Conservation (phyloP, 2,113 vertebrate species). For the Chamaea fasciata region DNA sequence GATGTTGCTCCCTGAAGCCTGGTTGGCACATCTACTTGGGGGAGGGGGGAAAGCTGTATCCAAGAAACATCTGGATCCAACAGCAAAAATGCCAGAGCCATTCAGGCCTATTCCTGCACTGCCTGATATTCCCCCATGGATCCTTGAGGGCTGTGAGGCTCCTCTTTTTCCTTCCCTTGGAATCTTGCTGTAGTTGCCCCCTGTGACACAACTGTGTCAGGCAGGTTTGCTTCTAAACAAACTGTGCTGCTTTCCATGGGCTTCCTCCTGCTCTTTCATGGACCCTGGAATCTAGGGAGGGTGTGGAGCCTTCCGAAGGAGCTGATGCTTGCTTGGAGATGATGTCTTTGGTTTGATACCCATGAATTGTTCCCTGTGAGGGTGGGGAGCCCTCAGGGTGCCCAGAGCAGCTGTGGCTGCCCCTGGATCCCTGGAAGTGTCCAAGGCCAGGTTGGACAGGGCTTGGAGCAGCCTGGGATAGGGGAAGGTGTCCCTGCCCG, state of each 20-base stretch:
- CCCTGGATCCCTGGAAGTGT: background rate
- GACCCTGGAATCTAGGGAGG: background rate
- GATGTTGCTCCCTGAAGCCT: background rate
- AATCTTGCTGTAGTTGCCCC: background rate
- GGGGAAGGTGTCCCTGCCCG: background rate
- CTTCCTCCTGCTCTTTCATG: background rate
- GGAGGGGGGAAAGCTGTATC: background rate
- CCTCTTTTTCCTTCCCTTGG: background rate
- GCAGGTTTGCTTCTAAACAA: background rate
- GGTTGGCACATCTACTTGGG: background rate
- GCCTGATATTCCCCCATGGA: background rate
- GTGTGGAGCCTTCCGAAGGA: background rate
- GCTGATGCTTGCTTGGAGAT: background rate
- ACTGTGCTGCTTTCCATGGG: background rate
- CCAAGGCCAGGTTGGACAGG: background rate
- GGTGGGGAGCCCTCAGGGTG: rapidly evolving
- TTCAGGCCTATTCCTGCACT: background rate
- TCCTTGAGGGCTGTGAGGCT: background rate
- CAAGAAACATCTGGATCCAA: background rate
- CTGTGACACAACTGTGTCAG: rapidly evolving
- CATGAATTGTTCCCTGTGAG: rapidly evolving
- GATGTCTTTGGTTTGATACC: background rate
- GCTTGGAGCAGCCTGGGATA: rapidly evolving
- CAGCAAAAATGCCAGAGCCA: background rate
- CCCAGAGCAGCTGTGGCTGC: background rate